Evolutionary conservation across 2,113 vertebrate species (phyloP).

Genomic region (Nerophis lumbriciformis): DNA sequence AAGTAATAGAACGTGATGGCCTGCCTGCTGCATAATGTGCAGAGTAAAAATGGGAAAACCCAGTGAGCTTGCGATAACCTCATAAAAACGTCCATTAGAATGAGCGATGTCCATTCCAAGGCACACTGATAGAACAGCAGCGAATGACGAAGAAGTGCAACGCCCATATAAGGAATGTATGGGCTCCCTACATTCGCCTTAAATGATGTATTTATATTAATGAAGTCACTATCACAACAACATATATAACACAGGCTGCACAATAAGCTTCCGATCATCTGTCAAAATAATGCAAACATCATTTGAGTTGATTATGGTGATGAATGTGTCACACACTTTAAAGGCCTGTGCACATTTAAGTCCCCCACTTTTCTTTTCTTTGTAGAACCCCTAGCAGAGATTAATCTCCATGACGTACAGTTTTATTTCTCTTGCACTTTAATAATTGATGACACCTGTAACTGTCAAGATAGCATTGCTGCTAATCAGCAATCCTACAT

Average conservation of each 20-base stretch:
- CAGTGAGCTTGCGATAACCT: neutral
- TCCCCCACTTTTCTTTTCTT: conserved; percentile 1
- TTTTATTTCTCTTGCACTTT: neutral
- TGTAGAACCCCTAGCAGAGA: neutral
- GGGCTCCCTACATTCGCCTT: neutral
- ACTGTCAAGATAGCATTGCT: neutral
- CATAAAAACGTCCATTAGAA: conserved; percentile 9
- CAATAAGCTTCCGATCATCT: neutral
- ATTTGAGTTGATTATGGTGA: neutral
- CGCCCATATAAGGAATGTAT: neutral
- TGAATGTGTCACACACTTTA: neutral
- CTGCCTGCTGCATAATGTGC: neutral
- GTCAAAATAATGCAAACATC: conserved; percentile 7
- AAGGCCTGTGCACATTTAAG: neutral
- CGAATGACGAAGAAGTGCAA: conserved; percentile 1
- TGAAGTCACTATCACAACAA: neutral
- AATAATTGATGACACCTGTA: neutral
- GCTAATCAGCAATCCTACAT: neutral
- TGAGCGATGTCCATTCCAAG: neutral
- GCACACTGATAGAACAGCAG: conserved; percentile 1
- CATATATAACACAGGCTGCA: neutral
- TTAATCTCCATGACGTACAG: neutral
- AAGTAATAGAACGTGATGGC: neutral
- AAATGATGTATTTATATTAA: neutral
- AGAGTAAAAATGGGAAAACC: neutral